Conservation (phyloP, 2,113 vertebrate species). For the Cricetomys ansorgei region DNA sequence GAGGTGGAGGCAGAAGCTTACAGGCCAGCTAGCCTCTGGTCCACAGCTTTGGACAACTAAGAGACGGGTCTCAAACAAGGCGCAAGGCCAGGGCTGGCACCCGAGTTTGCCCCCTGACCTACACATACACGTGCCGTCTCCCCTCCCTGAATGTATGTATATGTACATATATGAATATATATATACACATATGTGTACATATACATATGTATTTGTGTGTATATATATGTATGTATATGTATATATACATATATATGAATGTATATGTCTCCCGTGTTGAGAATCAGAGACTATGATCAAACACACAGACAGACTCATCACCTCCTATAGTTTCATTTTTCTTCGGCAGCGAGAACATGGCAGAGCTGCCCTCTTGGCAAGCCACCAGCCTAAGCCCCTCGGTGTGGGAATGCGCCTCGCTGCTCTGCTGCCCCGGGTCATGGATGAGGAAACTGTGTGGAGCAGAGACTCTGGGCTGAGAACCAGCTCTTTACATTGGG, state of each 20-base stretch:
- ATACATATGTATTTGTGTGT: neutral
- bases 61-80: neutral
- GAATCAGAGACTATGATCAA: neutral
- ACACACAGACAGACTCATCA: no score
- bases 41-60: neutral
- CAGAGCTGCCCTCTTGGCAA: neutral
- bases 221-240: neutral
- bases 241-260: neutral
- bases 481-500: neutral
- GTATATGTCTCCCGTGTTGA: neutral
- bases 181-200: no score
- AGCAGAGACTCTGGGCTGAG: neutral
- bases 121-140: neutral
- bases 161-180: no score
- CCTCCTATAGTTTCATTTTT: neutral
- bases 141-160: neutral
- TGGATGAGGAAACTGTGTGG: fast-evolving
- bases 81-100: neutral
- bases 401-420: no score
- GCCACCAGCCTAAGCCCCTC: neutral
- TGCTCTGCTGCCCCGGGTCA: no score
- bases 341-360: neutral
- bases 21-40: neutral
- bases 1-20: neutral
- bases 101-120: neutral